phyloP scores from a whole-genome alignment of 2,797 vertebrate genomes.

The Lindbergichthys nudifrons region DNA sequence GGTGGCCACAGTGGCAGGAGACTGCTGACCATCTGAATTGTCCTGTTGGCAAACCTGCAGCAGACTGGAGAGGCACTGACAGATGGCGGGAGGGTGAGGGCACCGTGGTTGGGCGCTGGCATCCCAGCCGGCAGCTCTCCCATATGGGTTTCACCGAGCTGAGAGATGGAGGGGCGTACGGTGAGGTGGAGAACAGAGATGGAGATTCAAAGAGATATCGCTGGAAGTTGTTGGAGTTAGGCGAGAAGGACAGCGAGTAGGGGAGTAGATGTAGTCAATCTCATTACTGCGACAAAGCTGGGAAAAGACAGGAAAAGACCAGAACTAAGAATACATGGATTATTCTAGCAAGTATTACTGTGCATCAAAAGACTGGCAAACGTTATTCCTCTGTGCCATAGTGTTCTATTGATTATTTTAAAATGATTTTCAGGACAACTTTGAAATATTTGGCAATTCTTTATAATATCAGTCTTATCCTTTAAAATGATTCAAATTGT shows the following conservation, averaged over 20 bases:
- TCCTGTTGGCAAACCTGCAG: slow-evolving; percentile 81
- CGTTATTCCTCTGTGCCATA: not conserved
- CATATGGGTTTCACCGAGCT: slow-evolving; percentile 82
- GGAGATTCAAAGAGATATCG: not conserved
- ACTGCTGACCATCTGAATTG: slow-evolving; percentile 85
- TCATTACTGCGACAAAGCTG: not conserved
- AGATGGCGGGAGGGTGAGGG: slow-evolving; percentile 87
- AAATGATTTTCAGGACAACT: not conserved
- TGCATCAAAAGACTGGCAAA: not conserved
- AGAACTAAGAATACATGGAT: not conserved
- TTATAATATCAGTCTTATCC: not conserved
- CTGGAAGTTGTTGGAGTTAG: not conserved
- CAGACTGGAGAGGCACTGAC: slow-evolving; percentile 80
- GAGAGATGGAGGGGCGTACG: slow-evolving; percentile 43
- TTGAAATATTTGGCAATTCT: too few relatives aligned
- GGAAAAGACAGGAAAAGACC: not conserved
- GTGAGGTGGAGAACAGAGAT: slow-evolving; percentile 19
- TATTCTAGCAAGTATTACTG: not conserved
- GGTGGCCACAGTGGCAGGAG: slow-evolving; percentile 76
- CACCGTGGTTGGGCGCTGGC: slow-evolving; percentile 83
- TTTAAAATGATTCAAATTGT: not conserved
- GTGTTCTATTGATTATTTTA: not conserved
- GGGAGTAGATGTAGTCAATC: not conserved
- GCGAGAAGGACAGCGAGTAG: not conserved
- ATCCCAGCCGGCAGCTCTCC: slow-evolving; percentile 85